A percentile compares a stretch with the other conserved stretches of the same genome.
Conservation (phyloP, 35 echinoderm and acorn worm species). For the Heliocidaris tuberculata region DNA sequence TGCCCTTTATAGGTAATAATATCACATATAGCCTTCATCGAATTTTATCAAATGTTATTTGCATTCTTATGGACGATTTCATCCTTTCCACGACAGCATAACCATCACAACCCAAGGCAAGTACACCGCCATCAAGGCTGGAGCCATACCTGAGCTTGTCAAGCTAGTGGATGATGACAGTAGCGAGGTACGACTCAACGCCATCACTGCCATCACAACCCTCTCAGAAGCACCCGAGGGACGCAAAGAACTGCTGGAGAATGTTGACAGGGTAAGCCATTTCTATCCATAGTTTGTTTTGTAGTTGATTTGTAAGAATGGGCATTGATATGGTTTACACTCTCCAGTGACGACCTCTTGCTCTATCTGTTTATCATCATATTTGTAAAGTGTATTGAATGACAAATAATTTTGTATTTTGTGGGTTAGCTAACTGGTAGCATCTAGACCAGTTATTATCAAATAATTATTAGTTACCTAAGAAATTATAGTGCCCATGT, state of each 20-base stretch:
- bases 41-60: too few species aligned
- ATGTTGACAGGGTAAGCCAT: constrained; percentile 79
- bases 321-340: background rate
- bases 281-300: background rate
- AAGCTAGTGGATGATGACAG: constrained; percentile 76
- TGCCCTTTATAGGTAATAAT: too few species aligned
- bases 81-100: constrained; percentile 54
- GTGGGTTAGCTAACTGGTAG: too few species aligned
- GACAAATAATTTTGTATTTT: background rate
- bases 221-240: constrained; percentile 90
- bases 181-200: constrained; percentile 91
- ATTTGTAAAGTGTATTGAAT: too few species aligned
- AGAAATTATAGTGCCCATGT: too few species aligned
- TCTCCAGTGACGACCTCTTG: background rate
- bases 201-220: constrained; percentile 96
- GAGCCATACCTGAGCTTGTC: constrained; percentile 80
- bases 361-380: background rate
- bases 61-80: background rate
- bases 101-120: constrained; percentile 96
- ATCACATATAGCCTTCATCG: too few species aligned
- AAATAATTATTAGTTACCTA: too few species aligned
- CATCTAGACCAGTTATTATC: too few species aligned
- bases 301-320: background rate
- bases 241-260: constrained; percentile 68
- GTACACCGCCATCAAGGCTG: constrained; percentile 74